Conservation (phyloP, 2,888 invertebrate genomes). For the Piscicola geometra region DNA sequence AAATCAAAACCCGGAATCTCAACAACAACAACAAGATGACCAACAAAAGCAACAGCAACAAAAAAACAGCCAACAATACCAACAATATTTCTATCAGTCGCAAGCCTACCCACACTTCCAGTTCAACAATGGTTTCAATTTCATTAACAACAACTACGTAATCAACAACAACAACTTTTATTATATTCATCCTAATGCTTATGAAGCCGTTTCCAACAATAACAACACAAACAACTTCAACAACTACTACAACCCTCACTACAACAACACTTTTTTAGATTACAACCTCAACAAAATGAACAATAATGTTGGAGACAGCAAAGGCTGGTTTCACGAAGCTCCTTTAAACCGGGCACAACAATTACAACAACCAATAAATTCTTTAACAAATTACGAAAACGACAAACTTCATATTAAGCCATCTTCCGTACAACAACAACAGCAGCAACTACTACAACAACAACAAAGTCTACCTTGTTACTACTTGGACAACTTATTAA, state of each 20-base stretch:
- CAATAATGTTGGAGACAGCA: background rate
- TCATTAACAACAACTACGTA: constrained; percentile 27
- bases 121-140: constrained; percentile 21
- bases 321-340: background rate
- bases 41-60: no score
- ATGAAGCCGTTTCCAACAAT: background rate
- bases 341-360: background rate
- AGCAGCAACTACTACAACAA: background rate
- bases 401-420: background rate
- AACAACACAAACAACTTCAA: constrained; percentile 11
- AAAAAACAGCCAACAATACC: background rate
- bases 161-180: constrained; percentile 32
- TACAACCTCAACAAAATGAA: constrained; percentile 16
- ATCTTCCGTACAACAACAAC: background rate
- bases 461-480: no score
- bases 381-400: background rate
- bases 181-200: no score
- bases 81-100: constrained; percentile 4
- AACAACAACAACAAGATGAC: background rate
- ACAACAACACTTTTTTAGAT: background rate
- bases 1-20: constrained; percentile 10
- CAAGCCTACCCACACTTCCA: background rate
- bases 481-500: no score
- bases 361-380: background rate
- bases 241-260: background rate